Conservation (phyloP, 2,888 invertebrate genomes). For the Mystacides longicornis region DNA sequence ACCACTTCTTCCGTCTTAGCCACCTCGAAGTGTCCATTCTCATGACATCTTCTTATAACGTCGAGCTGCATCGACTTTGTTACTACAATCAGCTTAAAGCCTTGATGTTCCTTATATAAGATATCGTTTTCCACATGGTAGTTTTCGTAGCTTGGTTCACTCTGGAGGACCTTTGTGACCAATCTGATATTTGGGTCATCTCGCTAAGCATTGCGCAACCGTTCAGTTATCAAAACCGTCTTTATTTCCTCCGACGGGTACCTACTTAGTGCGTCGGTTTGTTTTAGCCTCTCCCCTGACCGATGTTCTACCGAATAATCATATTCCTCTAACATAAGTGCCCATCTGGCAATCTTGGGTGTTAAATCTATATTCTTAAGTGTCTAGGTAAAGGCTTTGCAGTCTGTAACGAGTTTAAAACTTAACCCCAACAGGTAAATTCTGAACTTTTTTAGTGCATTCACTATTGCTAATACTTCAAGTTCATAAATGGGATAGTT, state of each 20-base stretch:
- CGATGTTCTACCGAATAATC: slow-evolving; percentile 30
- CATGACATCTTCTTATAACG: neutral
- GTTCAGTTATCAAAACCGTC: slow-evolving; percentile 5
- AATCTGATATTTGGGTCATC: neutral
- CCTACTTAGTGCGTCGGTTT: slow-evolving; percentile 32
- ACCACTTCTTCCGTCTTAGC: slow-evolving; percentile 13
- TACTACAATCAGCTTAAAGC: slow-evolving; percentile 3
- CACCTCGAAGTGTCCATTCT: slow-evolving; percentile 8
- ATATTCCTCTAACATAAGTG: slow-evolving; percentile 30
- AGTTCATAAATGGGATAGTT: slow-evolving; percentile 33
- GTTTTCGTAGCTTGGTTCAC: neutral
- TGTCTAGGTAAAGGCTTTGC: slow-evolving; percentile 29
- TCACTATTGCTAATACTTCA: slow-evolving; percentile 30
- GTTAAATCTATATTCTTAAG: slow-evolving; percentile 28
- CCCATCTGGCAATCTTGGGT: slow-evolving; percentile 32
- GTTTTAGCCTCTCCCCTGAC: slow-evolving; percentile 28
- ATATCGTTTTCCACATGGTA: neutral
- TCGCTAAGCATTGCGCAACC: neutral
- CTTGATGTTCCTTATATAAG: neutral
- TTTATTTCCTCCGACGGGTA: slow-evolving; percentile 21
- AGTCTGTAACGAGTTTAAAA: slow-evolving; percentile 29
- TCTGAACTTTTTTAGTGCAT: slow-evolving; percentile 28
- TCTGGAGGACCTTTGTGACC: neutral
- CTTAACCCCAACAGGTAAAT: slow-evolving; percentile 28
- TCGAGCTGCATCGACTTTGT: slow-evolving; percentile 1